These are phyloP conservation scores for Aurelia aurita complex sp. Pacific DNA, from an alignment of 30 jellyfish, hydroid and myxozoan species.

Conservation along the genomic window DNA sequence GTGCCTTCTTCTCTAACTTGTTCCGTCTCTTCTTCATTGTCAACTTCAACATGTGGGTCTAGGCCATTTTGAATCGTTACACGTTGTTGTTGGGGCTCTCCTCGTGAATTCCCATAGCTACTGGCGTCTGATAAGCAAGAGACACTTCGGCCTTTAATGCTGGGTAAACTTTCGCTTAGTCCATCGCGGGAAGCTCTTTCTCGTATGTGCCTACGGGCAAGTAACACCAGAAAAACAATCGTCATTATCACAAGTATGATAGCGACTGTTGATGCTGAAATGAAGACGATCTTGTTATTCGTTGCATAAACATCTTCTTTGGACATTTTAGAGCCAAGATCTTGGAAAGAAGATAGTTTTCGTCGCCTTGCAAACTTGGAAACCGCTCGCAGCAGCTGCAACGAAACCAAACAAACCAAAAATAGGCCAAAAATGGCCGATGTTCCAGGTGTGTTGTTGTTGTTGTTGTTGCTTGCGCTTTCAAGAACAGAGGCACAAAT, in stretches of 20 bases:
- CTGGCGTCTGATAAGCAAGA: neutral
- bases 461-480: neutral
- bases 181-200: neutral
- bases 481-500: no score
- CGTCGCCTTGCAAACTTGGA: no score
- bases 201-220: constrained; percentile 10
- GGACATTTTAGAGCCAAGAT: neutral
- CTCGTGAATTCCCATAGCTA: neutral
- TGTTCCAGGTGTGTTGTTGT: neutral
- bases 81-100: neutral
- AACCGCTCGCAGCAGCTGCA: no score
- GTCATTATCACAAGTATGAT: constrained; percentile 21
- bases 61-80: constrained; percentile 1
- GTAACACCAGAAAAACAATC: constrained; percentile 14
- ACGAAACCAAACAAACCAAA: no score
- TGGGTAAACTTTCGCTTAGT: constrained; percentile 1
- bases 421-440: no score
- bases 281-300: constrained; percentile 24
- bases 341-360: no score
- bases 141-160: neutral
- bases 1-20: neutral
- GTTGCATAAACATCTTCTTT: constrained; percentile 20
- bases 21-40: neutral
- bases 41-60: constrained; percentile 7
- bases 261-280: constrained; percentile 37